Evolutionary conservation across 2,888 invertebrate genomes (phyloP), one percentile per base, ranked within the genome.

Genomic region (Bruchidius siliquastri): DNA sequence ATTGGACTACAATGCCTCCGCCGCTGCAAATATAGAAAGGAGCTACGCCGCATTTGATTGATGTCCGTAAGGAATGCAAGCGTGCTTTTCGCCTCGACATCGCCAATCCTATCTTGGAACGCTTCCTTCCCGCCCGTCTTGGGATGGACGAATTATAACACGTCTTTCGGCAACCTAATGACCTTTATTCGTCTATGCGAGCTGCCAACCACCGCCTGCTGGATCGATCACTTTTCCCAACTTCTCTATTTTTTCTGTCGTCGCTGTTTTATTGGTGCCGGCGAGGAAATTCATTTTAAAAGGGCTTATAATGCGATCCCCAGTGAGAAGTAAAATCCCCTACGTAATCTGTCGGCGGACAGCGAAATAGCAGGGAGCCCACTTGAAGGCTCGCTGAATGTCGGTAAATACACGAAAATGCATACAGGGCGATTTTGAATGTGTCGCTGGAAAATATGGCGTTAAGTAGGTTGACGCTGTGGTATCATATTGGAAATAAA

Each of bases 11-110:
- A 70, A 70, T 74, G 21, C 67, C 71, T 73, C 75, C 69, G 74
- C 75, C 72, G 68, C 74, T 70, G 74, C 76, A 79, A 78, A 78
- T 80, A 80, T 76, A 77, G 74, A 75, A 77, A 76, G 77, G 77
- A 76, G 75, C 75, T 75, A 73, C 26, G 72, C 77, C 26, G 26
- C 26, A 26, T 26, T 26, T 81, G 81, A 81, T 80, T 81, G 81
- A 81, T 81, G 81, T 76, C 77, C 78, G 78, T 79, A 81, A 80
- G 81, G 80, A 81, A 78, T 78, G 76, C 78, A 79, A 73, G 73
- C 76, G 73, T 72, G 72, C 75, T 72, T 72, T 72, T 75, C 75
- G 73, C 71, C 72, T 75, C 26, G 26, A 73, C 73, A 73, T 72
- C 70, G 75, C 72, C 72, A 71, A 72, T 72, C 74, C 71, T 75